Evolutionary conservation across 2,113 vertebrate species (phyloP), one percentile per base, ranked within the genome.

Genomic region (Lycocorax pyrrhopterus): DNA sequence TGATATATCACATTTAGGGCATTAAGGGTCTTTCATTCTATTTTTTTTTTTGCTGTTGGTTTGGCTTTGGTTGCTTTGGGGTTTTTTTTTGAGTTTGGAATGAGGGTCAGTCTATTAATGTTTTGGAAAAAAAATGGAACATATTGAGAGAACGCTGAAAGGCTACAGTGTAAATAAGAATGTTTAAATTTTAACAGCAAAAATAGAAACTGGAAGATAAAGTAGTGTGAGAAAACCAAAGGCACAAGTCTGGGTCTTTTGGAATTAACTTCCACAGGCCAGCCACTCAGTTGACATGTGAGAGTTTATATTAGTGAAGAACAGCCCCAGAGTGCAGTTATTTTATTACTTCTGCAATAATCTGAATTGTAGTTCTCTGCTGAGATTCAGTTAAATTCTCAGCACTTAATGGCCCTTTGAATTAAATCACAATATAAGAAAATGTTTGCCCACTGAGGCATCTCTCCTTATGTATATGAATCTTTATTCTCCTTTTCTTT

Each of bases 261-360:
- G 35, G 18, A 33, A 33, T 35, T 39, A n/a, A 80, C 60, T 86
- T 79, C 23, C 29, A 25, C 13, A 56, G 71, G 53, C 27, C 55
- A 21, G 13, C 72, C 20, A 43, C 29, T 33, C 27, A 62, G 17
- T 2, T 60, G 35, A 53, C 2, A 3, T 25, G 6, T 16, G 30
- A 52, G 16, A 88, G 52, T 53, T 76, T 56, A 10, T 43, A 25
- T 22, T 60, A 39, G 21, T 21, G 67, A 68, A 30, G 13, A 55
- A 68, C 15, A 82, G 32, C 22, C 10, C 16, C 71, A 84, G 73
- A 87, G 59, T 86, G 77, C 74, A 66, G 44, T 94, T 94, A 85
- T 93, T 97, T 96, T 89, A 32, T 90, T 94, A 51, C 56, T 77
- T 92, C 53, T 73, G 13, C 21, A 85, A 87, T 78, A 87, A 93